A percentile compares a stretch with the other conserved stretches of the same genome.
Conservation (phyloP, 2,888 invertebrate genomes). For the Andrena praecox region DNA sequence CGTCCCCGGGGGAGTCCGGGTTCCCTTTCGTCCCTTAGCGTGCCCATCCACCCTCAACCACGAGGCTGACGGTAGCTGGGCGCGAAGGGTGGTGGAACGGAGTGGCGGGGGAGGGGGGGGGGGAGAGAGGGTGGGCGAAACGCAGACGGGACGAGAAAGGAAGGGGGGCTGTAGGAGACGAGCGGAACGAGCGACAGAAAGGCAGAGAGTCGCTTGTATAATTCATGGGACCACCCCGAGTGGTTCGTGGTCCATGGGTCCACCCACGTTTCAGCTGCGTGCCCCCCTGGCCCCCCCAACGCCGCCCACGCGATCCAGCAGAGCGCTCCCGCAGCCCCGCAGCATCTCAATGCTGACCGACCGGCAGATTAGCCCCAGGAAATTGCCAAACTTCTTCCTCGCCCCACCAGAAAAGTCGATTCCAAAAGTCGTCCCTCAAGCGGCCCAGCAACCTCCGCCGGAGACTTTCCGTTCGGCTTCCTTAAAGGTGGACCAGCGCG, state of each 20-base stretch:
- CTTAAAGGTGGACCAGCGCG: slow-evolving; percentile 59
- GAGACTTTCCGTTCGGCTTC: slow-evolving; percentile 48
- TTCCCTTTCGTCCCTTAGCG: slow-evolving; percentile 27
- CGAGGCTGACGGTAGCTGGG: slow-evolving; percentile 8
- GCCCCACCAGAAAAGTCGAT: slow-evolving; percentile 81
- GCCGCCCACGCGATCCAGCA: slow-evolving; percentile 27
- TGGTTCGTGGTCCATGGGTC: slow-evolving; percentile 78
- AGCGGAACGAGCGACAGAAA: slow-evolving; percentile 29
- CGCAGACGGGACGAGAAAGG: neutral
- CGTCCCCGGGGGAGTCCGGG: slow-evolving; percentile 56
- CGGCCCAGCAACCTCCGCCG: slow-evolving; percentile 63
- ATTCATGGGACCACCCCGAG: slow-evolving; percentile 82
- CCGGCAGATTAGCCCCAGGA: slow-evolving; percentile 84
- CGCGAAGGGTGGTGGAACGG: slow-evolving; percentile 8
- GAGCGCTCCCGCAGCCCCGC: slow-evolving; percentile 69
- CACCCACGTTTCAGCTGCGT: slow-evolving; percentile 55
- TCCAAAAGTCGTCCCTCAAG: slow-evolving; percentile 82
- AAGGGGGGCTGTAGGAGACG: slow-evolving; percentile 26
- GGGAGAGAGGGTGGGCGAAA: neutral
- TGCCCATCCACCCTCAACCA: slow-evolving; percentile 52
- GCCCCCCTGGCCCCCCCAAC: slow-evolving; percentile 49
- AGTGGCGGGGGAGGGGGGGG: neutral
- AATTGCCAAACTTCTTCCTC: slow-evolving; percentile 84
- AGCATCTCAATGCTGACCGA: slow-evolving; percentile 84
- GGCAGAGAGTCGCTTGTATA: slow-evolving; percentile 80